Percentiles rank a stretch among this genome's conserved stretches.
phyloP scores from a whole-genome alignment of 2,888 invertebrate genomes.

The Merodon equestris region DNA sequence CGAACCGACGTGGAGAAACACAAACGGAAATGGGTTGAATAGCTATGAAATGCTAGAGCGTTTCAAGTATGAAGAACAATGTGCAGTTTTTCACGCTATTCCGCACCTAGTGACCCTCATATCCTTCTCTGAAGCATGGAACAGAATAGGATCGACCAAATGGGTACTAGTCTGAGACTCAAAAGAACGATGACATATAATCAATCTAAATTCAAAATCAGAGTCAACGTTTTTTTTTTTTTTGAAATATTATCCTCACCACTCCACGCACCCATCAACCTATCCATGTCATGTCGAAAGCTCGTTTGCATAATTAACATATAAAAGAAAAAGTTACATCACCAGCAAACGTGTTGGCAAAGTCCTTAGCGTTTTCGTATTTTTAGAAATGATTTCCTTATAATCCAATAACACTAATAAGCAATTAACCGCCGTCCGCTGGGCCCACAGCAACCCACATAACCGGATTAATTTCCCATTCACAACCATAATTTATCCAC shows the following conservation, averaged over 20 bases:
- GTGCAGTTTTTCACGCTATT: too few relatives aligned
- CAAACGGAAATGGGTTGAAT: too few relatives aligned
- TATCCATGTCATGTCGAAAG: neutral
- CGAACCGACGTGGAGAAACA: too few relatives aligned
- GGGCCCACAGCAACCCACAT: neutral
- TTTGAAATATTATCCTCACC: neutral
- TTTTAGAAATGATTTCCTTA: conserved; percentile 25
- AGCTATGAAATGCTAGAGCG: too few relatives aligned
- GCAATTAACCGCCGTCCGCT: neutral
- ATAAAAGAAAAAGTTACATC: conserved; percentile 5
- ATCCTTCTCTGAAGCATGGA: too few relatives aligned
- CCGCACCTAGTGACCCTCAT: too few relatives aligned
- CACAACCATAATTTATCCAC: conserved; percentile 16
- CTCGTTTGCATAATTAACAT: conserved; percentile 21
- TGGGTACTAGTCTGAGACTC: too few relatives aligned
- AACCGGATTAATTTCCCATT: conserved; percentile 12
- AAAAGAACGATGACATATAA: too few relatives aligned
- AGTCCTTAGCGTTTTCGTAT: conserved; percentile 9
- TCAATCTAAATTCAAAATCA: too few relatives aligned
- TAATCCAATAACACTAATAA: conserved; percentile 10
- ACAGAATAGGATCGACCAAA: too few relatives aligned
- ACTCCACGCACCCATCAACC: neutral
- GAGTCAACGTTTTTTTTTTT: too few relatives aligned
- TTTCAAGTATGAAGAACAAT: too few relatives aligned
- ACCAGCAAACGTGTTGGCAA: conserved; percentile 6